Evolutionary conservation across 2,888 invertebrate genomes (phyloP).

Genomic region (Eupithecia inturbata): DNA sequence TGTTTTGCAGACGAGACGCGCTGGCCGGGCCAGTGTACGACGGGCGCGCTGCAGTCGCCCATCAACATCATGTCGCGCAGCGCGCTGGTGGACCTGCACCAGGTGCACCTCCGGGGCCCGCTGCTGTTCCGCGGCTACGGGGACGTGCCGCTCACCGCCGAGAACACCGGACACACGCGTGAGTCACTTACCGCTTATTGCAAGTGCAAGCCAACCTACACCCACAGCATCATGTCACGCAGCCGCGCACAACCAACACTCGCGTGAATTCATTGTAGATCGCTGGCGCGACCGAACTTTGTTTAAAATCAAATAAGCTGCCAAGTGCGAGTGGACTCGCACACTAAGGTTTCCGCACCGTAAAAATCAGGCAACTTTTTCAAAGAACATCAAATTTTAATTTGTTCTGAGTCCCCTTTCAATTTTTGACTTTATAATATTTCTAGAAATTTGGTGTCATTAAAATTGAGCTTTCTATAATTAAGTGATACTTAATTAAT

Average conservation of each 20-base stretch:
- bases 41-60: slow-evolving; percentile 89
- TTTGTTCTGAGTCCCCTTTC: too few relatives aligned
- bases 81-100: slow-evolving; percentile 76
- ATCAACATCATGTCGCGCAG: slow-evolving; percentile 87
- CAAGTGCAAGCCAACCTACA: too few relatives aligned
- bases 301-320: not conserved
- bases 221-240: not conserved
- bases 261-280: too few relatives aligned
- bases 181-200: slow-evolving; percentile 41
- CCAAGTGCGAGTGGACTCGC: too few relatives aligned
- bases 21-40: slow-evolving; percentile 87
- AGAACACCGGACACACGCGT: slow-evolving; percentile 75
- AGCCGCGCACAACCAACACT: too few relatives aligned
- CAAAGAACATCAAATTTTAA: too few relatives aligned
- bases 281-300: not conserved
- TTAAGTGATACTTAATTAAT: too few relatives aligned
- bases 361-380: too few relatives aligned
- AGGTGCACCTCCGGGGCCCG: slow-evolving; percentile 69
- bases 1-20: slow-evolving; percentile 61
- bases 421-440: too few relatives aligned
- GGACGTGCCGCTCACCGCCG: slow-evolving; percentile 58
- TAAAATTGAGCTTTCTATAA: too few relatives aligned
- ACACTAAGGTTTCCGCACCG: too few relatives aligned
- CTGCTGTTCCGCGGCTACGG: slow-evolving; percentile 67
- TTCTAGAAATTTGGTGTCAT: too few relatives aligned